Base-by-base conservation (phyloP, 1,140 invertebrate species). In the Dufourea novaeangliae region DNA sequence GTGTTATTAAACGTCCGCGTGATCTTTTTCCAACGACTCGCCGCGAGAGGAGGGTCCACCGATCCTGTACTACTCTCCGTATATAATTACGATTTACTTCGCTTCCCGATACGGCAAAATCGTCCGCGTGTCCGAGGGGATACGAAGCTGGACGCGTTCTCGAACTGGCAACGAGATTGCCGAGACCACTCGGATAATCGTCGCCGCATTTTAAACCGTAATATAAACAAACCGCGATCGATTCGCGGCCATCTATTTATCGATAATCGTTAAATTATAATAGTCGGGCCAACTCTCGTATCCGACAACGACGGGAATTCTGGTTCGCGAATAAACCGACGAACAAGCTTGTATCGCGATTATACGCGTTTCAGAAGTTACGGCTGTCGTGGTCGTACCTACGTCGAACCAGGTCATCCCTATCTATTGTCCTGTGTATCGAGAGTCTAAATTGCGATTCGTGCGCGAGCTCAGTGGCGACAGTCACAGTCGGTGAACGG, bases 381-480 rank as follows among this genome's bases (percentile, higher is more conserved):
- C 3, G 7, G n/a, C 0, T 20, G 6, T 17, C 11, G 17, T 8
- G 37, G 10, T 34, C n/a, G 20, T 14, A 27, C 20, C 8, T 22
- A 37, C 25, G 61, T 20, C 59, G 29, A 41, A 25, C 22, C 2
- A 25, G 10, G 22, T 3, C 1, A 10, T 1, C 2, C 27, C 37
- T 14, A 22, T 20, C 27, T 6, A 10, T 11, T 3, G 27, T 3
- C 14, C 37, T n/a, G 86, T 88, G 88, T 85, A 89, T 89, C 86
- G 85, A 81, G 64, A 70, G 80, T 85, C 88, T 88, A 88, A 88
- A 89, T 88, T 86, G 86, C 85, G 86, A 87, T 87, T 74, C 79
- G 78, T 61, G 64, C 25, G 27, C 71, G 67, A 37, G 73, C 46
- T 20, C 46, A 17, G 34, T n/a, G 72, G n/a, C n/a, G n/a, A n/a